Evolutionary conservation across 1,140 invertebrate species (phyloP), one percentile per base, ranked within the genome.

Genomic region (Delia radicum): DNA sequence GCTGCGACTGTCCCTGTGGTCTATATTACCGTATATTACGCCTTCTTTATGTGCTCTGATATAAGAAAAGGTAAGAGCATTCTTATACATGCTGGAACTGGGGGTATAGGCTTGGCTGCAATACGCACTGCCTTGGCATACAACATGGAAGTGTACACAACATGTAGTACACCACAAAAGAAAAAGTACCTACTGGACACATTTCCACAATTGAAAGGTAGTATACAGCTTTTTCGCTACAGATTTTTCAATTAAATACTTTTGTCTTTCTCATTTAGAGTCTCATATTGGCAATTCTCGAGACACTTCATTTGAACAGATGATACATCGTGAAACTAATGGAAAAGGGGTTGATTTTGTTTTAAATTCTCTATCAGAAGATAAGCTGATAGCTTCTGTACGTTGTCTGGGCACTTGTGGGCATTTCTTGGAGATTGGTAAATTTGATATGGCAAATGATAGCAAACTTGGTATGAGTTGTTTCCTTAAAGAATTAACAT

Each of bases 1-100:
- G 96, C 96, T 1, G 94, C 94, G 0, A 95, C 95, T 0, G 89
- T 98, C 0, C 96, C 96, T 3, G 92, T 93, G 1, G 94, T 94
- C 5, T 98, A 97, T 81, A 90, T 90, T 62, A 97, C 95, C 0
- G 94, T 91, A 2, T 94, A 95, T 78, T 95, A 95, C 83, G 93
- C 95, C 8, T 88, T 98, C 74, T 86, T 90, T n/a, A 88, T 89
- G 84, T 82, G 86, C 29, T 92, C 91, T 10, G 86, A 90, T 72
- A 89, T 96, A 75, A 85, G 89, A 75, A 88, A 88, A 72, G 93
- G 93, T 2, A 92, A 95, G 78, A 89, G 88, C 1, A 88, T 96
- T 26, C 88, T 96, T 1, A 95, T 97, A 80, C 95, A 97, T 86
- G 93, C 95, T n/a, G 95, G 95, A 12, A 92, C 92, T 75, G 95